phyloP scores from a whole-genome alignment of 1,140 invertebrate species.

The Lysiphlebus fabarum region DNA sequence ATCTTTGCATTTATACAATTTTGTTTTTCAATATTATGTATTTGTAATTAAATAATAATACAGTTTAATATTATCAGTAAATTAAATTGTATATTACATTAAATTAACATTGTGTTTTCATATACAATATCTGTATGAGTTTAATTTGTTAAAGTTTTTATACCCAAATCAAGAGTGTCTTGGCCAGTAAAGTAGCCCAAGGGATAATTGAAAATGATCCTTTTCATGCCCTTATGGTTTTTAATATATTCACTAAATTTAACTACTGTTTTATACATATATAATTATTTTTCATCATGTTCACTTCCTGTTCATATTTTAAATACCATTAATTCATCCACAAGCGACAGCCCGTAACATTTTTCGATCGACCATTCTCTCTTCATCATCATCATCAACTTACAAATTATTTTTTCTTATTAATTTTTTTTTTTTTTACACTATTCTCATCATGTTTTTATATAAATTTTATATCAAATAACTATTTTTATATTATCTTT shows the following conservation, averaged over 20 bases:
- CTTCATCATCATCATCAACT: conserved; percentile 13
- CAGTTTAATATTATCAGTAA: not conserved
- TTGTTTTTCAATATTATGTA: too few species aligned
- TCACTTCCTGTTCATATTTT: conserved; percentile 5
- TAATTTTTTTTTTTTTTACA: not conserved
- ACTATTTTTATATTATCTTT: too few species aligned
- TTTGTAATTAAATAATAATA: too few species aligned
- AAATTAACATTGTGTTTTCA: too few species aligned
- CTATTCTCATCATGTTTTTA: too few species aligned
- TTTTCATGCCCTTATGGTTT: conserved; percentile 1
- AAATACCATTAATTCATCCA: conserved; percentile 22
- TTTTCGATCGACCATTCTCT: conserved; percentile 13
- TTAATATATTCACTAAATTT: too few species aligned
- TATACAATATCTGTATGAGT: too few species aligned
- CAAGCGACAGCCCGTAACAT: conserved; percentile 23
- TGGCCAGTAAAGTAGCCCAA: conserved; percentile 28
- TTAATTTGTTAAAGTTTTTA: conserved; percentile 16
- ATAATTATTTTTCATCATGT: conserved; percentile 2
- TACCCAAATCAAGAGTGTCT: conserved; percentile 27
- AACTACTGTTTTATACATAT: not conserved
- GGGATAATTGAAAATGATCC: conserved; percentile 31
- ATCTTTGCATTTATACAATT: too few species aligned
- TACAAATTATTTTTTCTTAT: too few species aligned
- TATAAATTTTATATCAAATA: too few species aligned
- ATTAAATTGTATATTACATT: too few species aligned